Conservation (phyloP, 2,797 vertebrate species). For the Poliocrania exsul region DNA sequence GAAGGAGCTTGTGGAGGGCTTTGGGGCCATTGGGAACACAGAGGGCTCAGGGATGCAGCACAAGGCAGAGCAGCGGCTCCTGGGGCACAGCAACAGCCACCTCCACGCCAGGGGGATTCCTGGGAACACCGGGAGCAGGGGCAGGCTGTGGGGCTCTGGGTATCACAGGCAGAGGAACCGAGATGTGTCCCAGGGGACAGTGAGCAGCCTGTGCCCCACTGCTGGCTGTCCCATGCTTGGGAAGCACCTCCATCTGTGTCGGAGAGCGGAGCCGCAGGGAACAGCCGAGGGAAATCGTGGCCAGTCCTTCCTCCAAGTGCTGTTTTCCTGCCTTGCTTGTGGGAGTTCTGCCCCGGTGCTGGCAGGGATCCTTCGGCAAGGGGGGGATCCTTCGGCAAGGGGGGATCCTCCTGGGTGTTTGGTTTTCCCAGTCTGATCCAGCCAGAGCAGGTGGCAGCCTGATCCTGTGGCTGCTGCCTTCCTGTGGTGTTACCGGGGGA, state of each 20-base stretch:
- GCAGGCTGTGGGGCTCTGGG: accelerated
- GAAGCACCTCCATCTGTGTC: accelerated
- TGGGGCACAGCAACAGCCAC: neutral
- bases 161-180: neutral
- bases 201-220: neutral
- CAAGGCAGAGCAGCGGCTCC: neutral
- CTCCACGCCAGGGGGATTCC: too few species aligned
- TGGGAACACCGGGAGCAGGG: accelerated
- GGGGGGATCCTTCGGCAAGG: too few species aligned
- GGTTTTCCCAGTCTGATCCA: neutral
- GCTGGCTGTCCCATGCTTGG: neutral
- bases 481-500: accelerated
- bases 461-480: neutral
- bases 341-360: neutral
- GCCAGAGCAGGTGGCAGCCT: neutral
- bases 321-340: accelerated
- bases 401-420: accelerated
- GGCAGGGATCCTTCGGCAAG: neutral
- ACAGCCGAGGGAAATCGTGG: neutral
- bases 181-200: accelerated
- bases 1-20: neutral
- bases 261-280: neutral
- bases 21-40: neutral
- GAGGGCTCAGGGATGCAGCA: accelerated
- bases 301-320: neutral